phyloP scores from a whole-genome alignment of 2,797 vertebrate genomes.

The Oreochromis grahami region DNA sequence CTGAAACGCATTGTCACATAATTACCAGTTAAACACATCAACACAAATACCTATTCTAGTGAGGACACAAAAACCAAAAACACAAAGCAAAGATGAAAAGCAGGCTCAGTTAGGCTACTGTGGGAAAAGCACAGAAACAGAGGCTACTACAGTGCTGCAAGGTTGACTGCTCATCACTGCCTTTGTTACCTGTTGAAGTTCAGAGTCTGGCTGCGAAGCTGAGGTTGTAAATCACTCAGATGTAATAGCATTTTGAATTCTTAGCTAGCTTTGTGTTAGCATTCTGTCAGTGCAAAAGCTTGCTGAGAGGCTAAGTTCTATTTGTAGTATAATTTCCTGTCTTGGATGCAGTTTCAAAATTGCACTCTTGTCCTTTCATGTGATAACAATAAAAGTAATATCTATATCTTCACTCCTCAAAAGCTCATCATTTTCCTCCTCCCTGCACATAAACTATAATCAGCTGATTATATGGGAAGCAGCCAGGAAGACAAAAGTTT shows the following conservation, averaged over 20 bases:
- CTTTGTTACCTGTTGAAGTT: neutral
- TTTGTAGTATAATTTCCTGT: neutral
- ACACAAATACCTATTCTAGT: neutral
- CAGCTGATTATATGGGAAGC: neutral
- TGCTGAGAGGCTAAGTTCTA: neutral
- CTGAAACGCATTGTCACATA: neutral
- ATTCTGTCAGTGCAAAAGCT: neutral
- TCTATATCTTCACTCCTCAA: neutral
- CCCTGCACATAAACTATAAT: neutral
- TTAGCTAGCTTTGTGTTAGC: neutral
- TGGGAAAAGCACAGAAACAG: fast-evolving
- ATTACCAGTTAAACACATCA: neutral
- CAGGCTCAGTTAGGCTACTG: neutral
- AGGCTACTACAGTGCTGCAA: neutral
- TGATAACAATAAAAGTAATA: neutral
- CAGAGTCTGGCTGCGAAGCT: neutral
- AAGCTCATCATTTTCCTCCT: neutral
- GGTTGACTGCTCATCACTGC: neutral
- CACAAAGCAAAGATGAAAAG: neutral
- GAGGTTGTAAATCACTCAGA: too few relatives aligned
- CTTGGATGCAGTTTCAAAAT: neutral
- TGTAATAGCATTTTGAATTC: neutral
- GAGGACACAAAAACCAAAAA: neutral
- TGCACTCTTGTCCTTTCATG: neutral
- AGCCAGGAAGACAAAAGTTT: neutral